Percentiles rank a stretch among this genome's conserved stretches.
phyloP scores from a whole-genome alignment of 2,888 invertebrate species.

The Azorinus chamasolen region DNA sequence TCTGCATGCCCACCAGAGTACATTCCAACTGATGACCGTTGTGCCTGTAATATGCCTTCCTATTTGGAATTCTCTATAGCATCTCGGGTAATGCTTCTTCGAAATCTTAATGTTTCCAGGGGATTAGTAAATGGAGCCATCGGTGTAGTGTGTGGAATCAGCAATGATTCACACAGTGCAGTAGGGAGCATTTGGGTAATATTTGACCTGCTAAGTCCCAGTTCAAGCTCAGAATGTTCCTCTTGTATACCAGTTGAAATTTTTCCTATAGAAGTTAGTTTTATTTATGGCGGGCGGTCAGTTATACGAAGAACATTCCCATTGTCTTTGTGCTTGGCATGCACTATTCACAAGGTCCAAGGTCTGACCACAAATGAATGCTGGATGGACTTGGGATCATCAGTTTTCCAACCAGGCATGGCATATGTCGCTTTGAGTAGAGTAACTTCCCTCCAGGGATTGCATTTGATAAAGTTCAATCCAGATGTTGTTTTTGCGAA shows the following conservation, averaged over 20 bases:
- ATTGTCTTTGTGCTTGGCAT: background rate
- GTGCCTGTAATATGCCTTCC: no score
- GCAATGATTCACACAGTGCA: no score
- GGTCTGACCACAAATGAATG: background rate
- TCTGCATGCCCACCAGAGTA: background rate
- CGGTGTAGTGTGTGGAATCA: background rate
- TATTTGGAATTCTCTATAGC: background rate
- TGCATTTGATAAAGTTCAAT: background rate
- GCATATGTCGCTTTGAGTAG: conserved; percentile 1
- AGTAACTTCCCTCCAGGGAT: background rate
- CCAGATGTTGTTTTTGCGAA: background rate
- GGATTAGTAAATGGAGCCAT: background rate
- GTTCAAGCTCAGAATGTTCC: no score
- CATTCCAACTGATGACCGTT: no score
- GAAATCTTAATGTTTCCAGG: background rate
- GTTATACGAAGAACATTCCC: background rate
- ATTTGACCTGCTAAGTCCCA: no score
- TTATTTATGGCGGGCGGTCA: background rate
- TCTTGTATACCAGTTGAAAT: no score
- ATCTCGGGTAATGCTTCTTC: background rate
- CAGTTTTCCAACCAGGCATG: conserved; percentile 1
- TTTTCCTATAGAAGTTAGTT: background rate
- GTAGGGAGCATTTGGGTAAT: no score
- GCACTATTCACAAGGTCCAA: background rate
- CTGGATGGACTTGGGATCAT: background rate